Percentiles rank a stretch among this genome's conserved stretches.
These are phyloP conservation scores for Xerus rutilus DNA, from an alignment of 2,797 vertebrate species.

Conservation along the genomic window DNA sequence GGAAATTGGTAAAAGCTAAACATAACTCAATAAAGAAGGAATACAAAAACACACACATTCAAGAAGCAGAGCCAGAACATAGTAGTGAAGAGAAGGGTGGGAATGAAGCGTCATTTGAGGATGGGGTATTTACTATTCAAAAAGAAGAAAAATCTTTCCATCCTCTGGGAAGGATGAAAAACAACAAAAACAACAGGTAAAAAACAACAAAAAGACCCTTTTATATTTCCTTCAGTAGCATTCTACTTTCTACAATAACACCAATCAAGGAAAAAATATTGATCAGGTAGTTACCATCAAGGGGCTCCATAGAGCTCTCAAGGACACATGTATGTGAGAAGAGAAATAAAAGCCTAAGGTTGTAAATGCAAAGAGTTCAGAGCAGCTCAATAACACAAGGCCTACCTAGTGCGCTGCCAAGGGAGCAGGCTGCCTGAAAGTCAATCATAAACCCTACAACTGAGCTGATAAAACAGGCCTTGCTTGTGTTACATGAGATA, in stretches of 20 bases:
- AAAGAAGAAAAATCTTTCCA: background rate
- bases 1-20: background rate
- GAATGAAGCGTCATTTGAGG: background rate
- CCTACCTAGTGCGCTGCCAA: background rate
- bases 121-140: background rate
- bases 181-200: background rate
- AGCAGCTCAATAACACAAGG: background rate
- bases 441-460: background rate
- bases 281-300: background rate
- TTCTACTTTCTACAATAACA: background rate
- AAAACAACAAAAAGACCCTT: background rate
- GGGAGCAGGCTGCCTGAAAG: background rate
- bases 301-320: background rate
- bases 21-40: background rate
- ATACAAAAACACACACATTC: background rate
- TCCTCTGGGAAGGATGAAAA: background rate
- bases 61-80: background rate
- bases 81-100: background rate
- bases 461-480: background rate
- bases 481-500: background rate
- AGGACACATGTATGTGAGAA: background rate
- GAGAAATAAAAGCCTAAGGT: background rate
- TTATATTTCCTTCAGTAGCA: background rate
- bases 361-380: background rate
- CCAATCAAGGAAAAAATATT: constrained; percentile 14